phyloP scores from a whole-genome alignment of 35 echinoderm and acorn worm species.

The Chiridota heheva region DNA sequence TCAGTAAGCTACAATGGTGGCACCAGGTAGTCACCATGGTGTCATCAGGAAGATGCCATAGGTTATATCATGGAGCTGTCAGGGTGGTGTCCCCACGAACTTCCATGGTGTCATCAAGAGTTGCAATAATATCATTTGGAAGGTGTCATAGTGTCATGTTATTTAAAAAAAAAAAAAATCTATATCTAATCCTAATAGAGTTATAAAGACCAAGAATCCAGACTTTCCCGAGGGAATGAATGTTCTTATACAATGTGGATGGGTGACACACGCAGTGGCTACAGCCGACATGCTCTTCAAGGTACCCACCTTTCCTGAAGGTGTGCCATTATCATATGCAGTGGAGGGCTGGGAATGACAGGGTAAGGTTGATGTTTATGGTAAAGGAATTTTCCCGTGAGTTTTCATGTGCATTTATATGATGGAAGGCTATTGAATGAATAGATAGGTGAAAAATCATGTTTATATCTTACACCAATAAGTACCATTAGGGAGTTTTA shows the following conservation, averaged over 20 bases:
- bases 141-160: too few species aligned
- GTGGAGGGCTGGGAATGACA: conserved; percentile 77
- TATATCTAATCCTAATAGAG: conserved; percentile 46
- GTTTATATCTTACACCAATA: not conserved
- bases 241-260: conserved; percentile 50
- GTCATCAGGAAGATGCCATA: too few species aligned
- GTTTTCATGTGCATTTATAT: not conserved
- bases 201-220: conserved; percentile 61
- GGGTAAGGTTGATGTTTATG: conserved; percentile 58
- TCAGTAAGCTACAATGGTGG: too few species aligned
- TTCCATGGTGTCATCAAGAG: too few species aligned
- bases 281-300: conserved; percentile 17
- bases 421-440: not conserved
- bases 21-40: too few species aligned
- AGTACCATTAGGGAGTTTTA: not conserved
- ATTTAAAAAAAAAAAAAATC: too few species aligned
- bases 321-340: conserved; percentile 51
- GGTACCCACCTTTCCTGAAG: conserved; percentile 35
- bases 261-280: conserved; percentile 53
- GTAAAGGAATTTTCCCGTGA: not conserved
- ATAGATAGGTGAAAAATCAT: not conserved
- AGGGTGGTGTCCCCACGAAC: too few species aligned
- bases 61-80: too few species aligned
- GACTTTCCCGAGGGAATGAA: conserved; percentile 47
- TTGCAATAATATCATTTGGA: too few species aligned